Conservation (phyloP, 2,113 vertebrate species). For the Rhineura floridana region DNA sequence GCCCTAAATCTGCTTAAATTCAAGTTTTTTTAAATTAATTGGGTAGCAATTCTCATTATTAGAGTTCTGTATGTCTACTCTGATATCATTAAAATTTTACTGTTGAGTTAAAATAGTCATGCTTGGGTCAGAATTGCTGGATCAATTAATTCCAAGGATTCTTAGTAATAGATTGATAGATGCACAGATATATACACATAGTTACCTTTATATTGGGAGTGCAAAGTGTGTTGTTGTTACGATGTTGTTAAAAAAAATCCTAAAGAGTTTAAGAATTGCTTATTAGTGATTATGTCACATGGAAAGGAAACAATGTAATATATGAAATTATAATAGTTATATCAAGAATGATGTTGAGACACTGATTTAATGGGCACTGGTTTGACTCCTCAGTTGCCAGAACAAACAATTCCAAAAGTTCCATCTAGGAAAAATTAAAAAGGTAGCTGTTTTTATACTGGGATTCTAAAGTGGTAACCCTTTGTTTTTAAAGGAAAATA, state of each 20-base stretch:
- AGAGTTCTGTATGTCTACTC: slow-evolving; percentile 5
- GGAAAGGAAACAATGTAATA: slow-evolving; percentile 36
- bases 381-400: not conserved
- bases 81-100: not conserved
- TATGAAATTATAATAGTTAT: slow-evolving; percentile 63
- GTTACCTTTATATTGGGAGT: slow-evolving; percentile 42
- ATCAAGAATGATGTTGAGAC: slow-evolving; percentile 45
- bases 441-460: slow-evolving; percentile 45
- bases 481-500: slow-evolving; percentile 40
- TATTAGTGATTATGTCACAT: slow-evolving; percentile 53
- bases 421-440: slow-evolving; percentile 22
- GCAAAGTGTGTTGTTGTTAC: slow-evolving; percentile 55
- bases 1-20: no score
- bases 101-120: no score
- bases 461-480: slow-evolving; percentile 34
- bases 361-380: not conserved
- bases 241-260: slow-evolving; percentile 47
- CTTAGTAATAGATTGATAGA: not conserved
- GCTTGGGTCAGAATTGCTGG: not conserved
- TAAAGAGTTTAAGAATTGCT: slow-evolving; percentile 51
- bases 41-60: not conserved
- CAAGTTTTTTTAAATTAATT: no score
- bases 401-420: not conserved
- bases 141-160: not conserved
- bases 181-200: slow-evolving; percentile 35